Evolutionary conservation across 2,113 vertebrate species (phyloP).

Genomic region (Panurus biarmicus): DNA sequence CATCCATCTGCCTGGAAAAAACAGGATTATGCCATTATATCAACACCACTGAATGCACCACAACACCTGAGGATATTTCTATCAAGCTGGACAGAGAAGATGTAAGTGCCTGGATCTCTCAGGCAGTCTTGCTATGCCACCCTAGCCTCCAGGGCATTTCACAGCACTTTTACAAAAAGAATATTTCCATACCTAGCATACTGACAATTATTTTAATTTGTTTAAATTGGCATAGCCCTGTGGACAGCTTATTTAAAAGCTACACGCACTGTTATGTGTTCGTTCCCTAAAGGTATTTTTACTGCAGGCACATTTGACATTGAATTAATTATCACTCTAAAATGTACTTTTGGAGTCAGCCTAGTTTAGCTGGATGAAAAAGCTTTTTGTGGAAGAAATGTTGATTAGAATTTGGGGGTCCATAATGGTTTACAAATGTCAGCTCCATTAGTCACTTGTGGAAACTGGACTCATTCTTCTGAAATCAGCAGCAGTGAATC

Average conservation of each 20-base stretch:
- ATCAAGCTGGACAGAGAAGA: not conserved
- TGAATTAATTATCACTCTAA: conserved; percentile 59
- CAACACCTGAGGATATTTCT: conserved; percentile 12
- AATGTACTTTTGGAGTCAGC: conserved; percentile 44
- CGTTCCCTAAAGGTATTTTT: conserved; percentile 63
- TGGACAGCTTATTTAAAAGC: conserved; percentile 64
- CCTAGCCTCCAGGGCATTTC: conserved; percentile 20
- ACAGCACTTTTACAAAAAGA: conserved; percentile 29
- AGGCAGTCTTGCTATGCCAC: not conserved
- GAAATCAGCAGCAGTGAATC: conserved; percentile 23
- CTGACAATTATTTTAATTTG: conserved; percentile 65
- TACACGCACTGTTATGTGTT: conserved; percentile 44
- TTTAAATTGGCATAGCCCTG: conserved; percentile 52
- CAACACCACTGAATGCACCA: not conserved
- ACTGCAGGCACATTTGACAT: conserved; percentile 53
- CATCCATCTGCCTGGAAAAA: not conserved
- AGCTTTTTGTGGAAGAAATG: conserved; percentile 30
- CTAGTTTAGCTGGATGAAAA: conserved; percentile 51
- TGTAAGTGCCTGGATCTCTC: not conserved
- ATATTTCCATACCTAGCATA: conserved; percentile 44
- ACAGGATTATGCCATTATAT: not conserved
- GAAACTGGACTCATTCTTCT: conserved; percentile 23
- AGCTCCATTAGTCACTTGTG: conserved; percentile 37
- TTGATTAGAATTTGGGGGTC: conserved; percentile 51
- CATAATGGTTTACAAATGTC: conserved; percentile 52